A percentile compares a stretch with the other conserved stretches of the same genome.
Evolutionary conservation across 2,113 vertebrate genomes (phyloP).

Genomic region (Cyprinodon brontotheroides): DNA sequence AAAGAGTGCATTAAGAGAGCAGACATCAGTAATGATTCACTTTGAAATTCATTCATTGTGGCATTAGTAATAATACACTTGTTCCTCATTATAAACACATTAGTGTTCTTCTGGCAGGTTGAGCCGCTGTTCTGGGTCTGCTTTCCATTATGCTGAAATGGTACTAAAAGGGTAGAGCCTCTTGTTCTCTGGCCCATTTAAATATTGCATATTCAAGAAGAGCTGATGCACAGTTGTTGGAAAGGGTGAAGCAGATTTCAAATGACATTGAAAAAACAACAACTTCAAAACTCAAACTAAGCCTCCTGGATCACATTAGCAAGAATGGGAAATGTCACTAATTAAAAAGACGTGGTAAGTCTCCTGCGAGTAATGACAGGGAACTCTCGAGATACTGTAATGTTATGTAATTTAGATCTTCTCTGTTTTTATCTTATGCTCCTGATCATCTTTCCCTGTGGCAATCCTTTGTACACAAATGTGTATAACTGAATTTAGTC

Average conservation of each 20-base stretch:
- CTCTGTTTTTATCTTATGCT: conserved; percentile 15
- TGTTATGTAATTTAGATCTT: conserved; percentile 1
- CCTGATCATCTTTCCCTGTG: conserved; percentile 4
- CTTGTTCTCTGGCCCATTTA: conserved; percentile 49
- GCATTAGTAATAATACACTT: conserved; percentile 69
- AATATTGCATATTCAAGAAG: conserved; percentile 29
- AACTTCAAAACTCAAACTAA: conserved; percentile 1
- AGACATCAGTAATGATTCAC: conserved; percentile 46
- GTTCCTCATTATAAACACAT: conserved; percentile 75
- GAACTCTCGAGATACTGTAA: neutral
- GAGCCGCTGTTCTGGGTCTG: conserved; percentile 38
- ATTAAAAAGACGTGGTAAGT: conserved; percentile 27
- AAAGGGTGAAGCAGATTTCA: conserved; percentile 21
- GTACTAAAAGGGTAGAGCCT: conserved; percentile 40
- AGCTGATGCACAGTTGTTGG: conserved; percentile 6
- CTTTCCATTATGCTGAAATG: conserved; percentile 51
- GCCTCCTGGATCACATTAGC: conserved; percentile 1
- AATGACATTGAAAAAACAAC: neutral
- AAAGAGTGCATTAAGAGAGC: conserved; percentile 36
- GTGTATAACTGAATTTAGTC: neutral
- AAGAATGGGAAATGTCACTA: neutral
- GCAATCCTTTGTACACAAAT: conserved; percentile 8
- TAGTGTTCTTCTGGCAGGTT: conserved; percentile 54
- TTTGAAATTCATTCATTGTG: conserved; percentile 58
- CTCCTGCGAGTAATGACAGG: neutral